Base-by-base conservation (phyloP, 1,140 invertebrate species). In the Manduca sexta region DNA sequence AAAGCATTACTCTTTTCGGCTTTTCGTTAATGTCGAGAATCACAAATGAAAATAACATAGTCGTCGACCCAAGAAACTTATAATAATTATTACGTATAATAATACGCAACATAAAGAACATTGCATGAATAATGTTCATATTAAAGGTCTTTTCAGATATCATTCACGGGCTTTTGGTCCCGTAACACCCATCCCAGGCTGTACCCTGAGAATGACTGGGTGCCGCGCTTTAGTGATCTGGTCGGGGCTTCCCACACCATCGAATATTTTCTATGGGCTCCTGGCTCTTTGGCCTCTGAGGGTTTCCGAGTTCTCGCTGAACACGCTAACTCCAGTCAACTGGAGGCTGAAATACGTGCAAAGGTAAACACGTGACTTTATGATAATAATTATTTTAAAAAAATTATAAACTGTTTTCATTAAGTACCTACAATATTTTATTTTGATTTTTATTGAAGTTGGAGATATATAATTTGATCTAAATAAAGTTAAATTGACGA, bases 141-240 rank as follows among this genome's bases (percentile, higher is more conserved):
- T 5, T 16, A 1, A 1, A 11, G 12, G 14, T 37, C 37, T 29
- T 56, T 56, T 11, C 45, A 83, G 79, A 37, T 83, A 26, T 54
- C 60, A 5, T 81, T 81, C 45, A 74, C 66, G 8, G 81, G 81
- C 12, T 70, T 77, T 18, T 84, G 81, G 81, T 84, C 81, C 0
- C 58, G 81, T 10, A 73, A 84, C 38, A 84, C 78, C 0, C 81
- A 84, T 47, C 78, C 78, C 2, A 60, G 55, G 4, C 33, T 71
- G 0, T 84, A 69, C 26, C 81, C 81, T 2, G 81, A 84, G 40
- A 84, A 82, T 31, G 78, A 81, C 17, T 79, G 75, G 75, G 21
- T 66, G 7, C 76, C 77, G 6, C 42, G 52, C 4, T 82, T 68
- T 41, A 82, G 81, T 35, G 72, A 81, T 38, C 16, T 84, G 11